Evolutionary conservation across 2,797 vertebrate genomes (phyloP).

Genomic region (Manis pentadactyla): DNA sequence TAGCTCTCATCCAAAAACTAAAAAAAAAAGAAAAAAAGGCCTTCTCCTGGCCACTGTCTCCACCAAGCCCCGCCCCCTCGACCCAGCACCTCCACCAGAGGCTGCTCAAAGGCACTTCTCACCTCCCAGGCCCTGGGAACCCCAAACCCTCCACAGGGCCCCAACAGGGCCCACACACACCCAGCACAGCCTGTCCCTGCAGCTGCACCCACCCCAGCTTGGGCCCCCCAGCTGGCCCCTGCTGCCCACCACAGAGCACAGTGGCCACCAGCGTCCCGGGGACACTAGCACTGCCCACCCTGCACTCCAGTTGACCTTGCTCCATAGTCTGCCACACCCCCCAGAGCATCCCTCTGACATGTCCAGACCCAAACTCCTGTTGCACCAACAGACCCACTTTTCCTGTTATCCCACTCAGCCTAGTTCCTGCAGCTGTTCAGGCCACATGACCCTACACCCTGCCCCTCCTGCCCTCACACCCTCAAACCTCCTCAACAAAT

Average conservation of each 20-base stretch:
- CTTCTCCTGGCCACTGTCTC: background rate
- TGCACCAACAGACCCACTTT: background rate
- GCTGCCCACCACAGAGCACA: background rate
- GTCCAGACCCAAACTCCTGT: background rate
- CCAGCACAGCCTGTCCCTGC: background rate
- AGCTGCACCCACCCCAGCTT: background rate
- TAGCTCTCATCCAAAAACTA: background rate
- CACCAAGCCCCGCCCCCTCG: background rate
- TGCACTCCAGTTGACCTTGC: background rate
- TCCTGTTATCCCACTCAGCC: too few species aligned
- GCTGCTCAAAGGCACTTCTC: too few species aligned
- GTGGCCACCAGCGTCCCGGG: background rate
- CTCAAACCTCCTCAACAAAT: background rate
- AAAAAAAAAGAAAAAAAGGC: background rate
- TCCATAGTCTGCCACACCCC: too few species aligned
- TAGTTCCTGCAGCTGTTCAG: background rate
- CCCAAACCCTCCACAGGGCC: too few species aligned
- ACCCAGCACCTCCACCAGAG: background rate
- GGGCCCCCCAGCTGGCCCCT: background rate
- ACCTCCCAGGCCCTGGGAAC: background rate
- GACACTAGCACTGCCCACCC: background rate
- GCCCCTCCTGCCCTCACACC: background rate
- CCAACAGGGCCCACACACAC: too few species aligned
- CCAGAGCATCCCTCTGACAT: accelerated
- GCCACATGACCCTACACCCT: background rate